Conservation (phyloP, 2,797 vertebrate genomes). For the Thamnophis elegans region DNA sequence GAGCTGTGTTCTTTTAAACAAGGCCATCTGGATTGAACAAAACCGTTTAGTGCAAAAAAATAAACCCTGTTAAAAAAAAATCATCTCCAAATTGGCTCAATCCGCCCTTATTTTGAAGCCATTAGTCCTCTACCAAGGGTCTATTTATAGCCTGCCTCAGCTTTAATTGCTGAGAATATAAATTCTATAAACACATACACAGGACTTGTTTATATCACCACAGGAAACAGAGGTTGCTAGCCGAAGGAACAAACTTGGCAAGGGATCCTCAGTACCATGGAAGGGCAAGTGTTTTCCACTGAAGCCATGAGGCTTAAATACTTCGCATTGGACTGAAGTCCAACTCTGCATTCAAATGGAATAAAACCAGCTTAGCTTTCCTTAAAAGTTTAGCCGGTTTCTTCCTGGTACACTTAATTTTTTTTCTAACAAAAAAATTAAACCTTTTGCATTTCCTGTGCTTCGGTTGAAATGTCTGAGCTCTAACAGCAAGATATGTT, state of each 20-base stretch:
- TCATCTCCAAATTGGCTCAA: background rate
- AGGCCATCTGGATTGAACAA: background rate
- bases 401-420: background rate
- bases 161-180: slow-evolving; percentile 6
- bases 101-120: background rate
- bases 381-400: background rate
- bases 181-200: background rate
- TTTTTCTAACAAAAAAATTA: too few species aligned
- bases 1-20: background rate
- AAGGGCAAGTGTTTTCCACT: background rate
- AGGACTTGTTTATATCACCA: background rate
- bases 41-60: background rate
- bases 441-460: background rate
- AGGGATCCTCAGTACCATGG: background rate
- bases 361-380: background rate
- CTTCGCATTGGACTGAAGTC: background rate
- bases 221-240: background rate
- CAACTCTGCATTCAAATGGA: background rate
- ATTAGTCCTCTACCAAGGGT: background rate
- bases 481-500: background rate
- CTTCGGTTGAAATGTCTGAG: background rate
- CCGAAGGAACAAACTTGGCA: background rate
- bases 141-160: background rate
- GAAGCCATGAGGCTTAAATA: background rate
- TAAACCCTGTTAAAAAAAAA: background rate